These are phyloP conservation scores for Dolichotis patagonum DNA, from an alignment of 2,113 vertebrate species.

Conservation along the genomic window DNA sequence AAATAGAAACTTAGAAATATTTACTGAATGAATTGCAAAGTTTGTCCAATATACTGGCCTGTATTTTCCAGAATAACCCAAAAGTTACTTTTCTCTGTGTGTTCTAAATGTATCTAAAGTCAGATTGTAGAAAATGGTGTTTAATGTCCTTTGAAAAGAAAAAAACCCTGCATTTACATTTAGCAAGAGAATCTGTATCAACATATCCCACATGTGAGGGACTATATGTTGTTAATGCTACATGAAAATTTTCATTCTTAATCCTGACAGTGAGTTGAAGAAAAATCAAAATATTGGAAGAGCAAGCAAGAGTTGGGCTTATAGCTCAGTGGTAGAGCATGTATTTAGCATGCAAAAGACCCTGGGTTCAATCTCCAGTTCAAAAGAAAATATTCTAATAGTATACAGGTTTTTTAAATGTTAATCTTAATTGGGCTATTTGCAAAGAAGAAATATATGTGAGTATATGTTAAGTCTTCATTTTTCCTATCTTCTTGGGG, in stretches of 20 bases:
- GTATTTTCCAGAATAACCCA: constrained; percentile 6
- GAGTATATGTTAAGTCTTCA: not conserved
- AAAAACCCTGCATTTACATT: constrained; percentile 55
- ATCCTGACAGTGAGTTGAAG: constrained; percentile 1
- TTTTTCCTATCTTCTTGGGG: constrained; percentile 27
- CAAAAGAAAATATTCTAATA: not conserved
- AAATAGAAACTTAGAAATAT: constrained; percentile 40
- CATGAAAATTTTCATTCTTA: constrained; percentile 17
- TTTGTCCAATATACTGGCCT: not conserved
- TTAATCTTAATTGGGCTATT: constrained; percentile 20
- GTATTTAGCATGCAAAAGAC: not conserved
- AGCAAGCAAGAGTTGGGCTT: not conserved
- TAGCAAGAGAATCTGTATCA: constrained; percentile 7
- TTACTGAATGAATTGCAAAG: constrained; percentile 38
- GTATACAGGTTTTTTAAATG: not conserved
- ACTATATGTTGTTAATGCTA: not conserved
- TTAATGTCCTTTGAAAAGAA: constrained; percentile 7
- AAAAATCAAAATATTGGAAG: constrained; percentile 20
- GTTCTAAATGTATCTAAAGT: constrained; percentile 1
- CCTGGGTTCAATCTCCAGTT: not conserved
- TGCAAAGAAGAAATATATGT: constrained; percentile 17
- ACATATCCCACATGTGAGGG: not conserved
- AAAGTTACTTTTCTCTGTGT: not conserved
- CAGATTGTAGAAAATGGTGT: constrained; percentile 19
- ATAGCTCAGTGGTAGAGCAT: not conserved